Conservation (phyloP, 2,113 vertebrate species). For the Thomomys bottae region DNA sequence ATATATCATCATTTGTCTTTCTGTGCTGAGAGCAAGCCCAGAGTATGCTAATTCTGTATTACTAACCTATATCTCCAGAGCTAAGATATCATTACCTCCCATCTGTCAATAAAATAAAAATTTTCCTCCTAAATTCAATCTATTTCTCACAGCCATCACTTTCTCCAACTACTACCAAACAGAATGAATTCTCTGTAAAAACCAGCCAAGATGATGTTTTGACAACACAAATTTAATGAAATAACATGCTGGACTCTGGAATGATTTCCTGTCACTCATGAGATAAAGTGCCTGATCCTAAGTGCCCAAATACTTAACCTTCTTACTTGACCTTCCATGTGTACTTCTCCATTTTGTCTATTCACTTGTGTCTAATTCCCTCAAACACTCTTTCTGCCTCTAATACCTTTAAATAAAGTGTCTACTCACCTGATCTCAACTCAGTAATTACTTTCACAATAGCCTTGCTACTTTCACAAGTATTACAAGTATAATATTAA, state of each 20-base stretch:
- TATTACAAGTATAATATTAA: background rate
- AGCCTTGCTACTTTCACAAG: background rate
- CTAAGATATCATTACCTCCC: background rate
- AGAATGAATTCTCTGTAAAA: background rate
- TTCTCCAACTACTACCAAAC: background rate
- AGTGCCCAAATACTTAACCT: background rate
- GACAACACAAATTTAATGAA: background rate
- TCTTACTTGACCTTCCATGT: background rate
- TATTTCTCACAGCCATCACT: background rate
- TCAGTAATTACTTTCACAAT: background rate
- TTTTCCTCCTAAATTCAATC: background rate
- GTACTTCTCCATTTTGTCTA: background rate
- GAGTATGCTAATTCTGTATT: background rate
- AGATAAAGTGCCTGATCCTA: background rate
- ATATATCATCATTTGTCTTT: background rate
- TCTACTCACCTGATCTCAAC: background rate
- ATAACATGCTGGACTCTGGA: background rate
- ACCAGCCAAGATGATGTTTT: background rate
- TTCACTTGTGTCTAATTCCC: background rate
- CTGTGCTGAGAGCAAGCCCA: background rate
- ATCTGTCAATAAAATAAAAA: background rate
- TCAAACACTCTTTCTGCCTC: conserved; percentile 4
- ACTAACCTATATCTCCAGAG: too few relatives aligned
- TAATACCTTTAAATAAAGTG: background rate
- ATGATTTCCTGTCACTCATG: conserved; percentile 11